phyloP scores from a whole-genome alignment of 2,113 vertebrate species.

The Raphicerus campestris region DNA sequence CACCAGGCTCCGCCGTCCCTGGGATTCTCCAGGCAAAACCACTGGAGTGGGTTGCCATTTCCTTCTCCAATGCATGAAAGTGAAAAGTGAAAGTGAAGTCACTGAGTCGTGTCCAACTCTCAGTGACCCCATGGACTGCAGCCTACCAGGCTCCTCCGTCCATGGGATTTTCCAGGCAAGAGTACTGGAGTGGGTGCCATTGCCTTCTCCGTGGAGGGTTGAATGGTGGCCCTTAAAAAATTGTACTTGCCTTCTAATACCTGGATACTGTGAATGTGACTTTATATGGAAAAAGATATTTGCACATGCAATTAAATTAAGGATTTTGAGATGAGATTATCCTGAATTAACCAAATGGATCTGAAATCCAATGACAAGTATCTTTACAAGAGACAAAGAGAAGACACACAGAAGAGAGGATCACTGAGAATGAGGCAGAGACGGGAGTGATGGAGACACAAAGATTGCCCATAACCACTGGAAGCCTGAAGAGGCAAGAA shows the following conservation, averaged over 20 bases:
- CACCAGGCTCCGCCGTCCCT: too few relatives aligned
- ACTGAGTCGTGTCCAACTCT: too few relatives aligned
- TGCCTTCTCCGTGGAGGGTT: neutral
- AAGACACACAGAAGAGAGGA: neutral
- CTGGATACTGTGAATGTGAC: neutral
- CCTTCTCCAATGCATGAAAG: too few relatives aligned
- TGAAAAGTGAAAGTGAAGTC: too few relatives aligned
- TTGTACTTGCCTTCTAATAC: neutral
- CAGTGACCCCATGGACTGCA: too few relatives aligned
- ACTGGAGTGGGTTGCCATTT: too few relatives aligned
- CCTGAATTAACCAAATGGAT: neutral
- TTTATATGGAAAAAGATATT: conserved; percentile 3
- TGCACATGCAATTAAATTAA: neutral
- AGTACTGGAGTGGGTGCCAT: too few relatives aligned
- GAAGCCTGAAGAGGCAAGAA: neutral
- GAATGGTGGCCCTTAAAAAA: neutral
- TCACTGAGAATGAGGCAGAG: neutral
- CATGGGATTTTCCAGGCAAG: too few relatives aligned
- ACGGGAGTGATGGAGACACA: rapidly evolving
- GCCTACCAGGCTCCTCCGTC: too few relatives aligned
- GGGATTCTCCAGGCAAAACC: too few relatives aligned
- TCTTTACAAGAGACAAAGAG: neutral
- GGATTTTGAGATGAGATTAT: neutral
- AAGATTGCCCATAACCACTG: neutral
- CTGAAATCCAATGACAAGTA: neutral